Conservation (phyloP, 2,797 vertebrate genomes). For the Chiloscyllium punctatum region DNA sequence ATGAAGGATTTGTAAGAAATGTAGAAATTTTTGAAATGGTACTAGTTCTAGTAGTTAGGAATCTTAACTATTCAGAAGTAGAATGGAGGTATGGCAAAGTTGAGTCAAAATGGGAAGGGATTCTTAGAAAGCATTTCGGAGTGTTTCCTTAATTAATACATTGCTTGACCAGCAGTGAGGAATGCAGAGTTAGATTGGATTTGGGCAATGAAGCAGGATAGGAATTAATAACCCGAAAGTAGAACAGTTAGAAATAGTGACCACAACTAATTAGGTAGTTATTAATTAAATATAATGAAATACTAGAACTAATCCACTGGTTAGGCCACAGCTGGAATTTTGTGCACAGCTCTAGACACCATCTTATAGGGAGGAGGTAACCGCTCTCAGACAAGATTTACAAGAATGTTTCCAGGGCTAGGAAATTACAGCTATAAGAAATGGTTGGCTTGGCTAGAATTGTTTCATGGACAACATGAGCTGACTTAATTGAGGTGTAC, state of each 20-base stretch:
- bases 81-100: not conserved
- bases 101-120: not conserved
- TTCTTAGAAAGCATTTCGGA: not conserved
- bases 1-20: not conserved
- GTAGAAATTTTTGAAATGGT: not conserved
- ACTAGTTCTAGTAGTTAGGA: not conserved
- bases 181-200: not conserved
- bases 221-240: not conserved
- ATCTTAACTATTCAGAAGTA: not conserved
- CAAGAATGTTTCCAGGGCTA: too few relatives aligned
- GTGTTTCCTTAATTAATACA: not conserved
- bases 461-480: too few relatives aligned
- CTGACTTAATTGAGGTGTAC: too few relatives aligned
- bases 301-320: too few relatives aligned
- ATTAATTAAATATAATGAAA: too few relatives aligned
- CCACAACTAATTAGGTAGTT: not conserved
- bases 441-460: too few relatives aligned
- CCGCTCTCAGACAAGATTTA: too few relatives aligned
- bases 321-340: too few relatives aligned
- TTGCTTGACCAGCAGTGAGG: not conserved
- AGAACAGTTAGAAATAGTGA: conserved; percentile 17
- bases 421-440: too few relatives aligned
- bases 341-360: too few relatives aligned
- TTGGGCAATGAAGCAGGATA: not conserved
- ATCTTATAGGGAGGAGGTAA: too few relatives aligned